Evolutionary conservation across 1,140 invertebrate species (phyloP).

Genomic region (Hylyphantes graminicola): DNA sequence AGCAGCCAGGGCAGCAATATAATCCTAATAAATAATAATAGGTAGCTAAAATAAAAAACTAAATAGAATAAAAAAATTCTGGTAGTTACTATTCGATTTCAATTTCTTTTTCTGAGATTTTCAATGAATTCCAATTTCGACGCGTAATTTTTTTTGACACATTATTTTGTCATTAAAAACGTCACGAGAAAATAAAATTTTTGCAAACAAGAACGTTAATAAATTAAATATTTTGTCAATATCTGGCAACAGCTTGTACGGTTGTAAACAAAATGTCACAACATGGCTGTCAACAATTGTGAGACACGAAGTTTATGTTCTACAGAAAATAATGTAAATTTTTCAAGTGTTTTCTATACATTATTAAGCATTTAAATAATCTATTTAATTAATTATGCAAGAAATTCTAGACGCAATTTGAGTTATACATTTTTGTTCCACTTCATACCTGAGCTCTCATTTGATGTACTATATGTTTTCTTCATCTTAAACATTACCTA

Average conservation of each 20-base stretch:
- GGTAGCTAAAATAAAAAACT: too few relatives aligned
- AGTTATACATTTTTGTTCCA: background rate
- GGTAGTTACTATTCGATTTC: too few relatives aligned
- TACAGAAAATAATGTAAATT: background rate
- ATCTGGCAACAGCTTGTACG: conserved; percentile 11
- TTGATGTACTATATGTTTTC: background rate
- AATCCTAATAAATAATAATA: too few relatives aligned
- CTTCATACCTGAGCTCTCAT: background rate
- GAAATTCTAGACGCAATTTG: background rate
- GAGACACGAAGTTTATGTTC: conserved; percentile 17
- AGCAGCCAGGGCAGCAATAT: too few relatives aligned
- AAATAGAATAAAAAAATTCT: too few relatives aligned
- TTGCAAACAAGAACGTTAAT: too few relatives aligned
- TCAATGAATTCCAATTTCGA: too few relatives aligned
- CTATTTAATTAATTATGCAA: background rate
- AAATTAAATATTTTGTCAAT: too few relatives aligned
- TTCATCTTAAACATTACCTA: background rate
- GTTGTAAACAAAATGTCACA: conserved; percentile 41
- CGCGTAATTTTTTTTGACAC: too few relatives aligned
- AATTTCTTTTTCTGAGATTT: too few relatives aligned
- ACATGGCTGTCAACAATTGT: conserved; percentile 25
- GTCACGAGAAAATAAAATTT: too few relatives aligned
- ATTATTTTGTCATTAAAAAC: too few relatives aligned
- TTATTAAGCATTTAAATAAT: background rate
- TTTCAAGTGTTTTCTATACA: background rate